Percentiles rank a stretch among this genome's conserved stretches.
phyloP scores from a whole-genome alignment of 2,113 vertebrate species.

The Oxyura jamaicensis region DNA sequence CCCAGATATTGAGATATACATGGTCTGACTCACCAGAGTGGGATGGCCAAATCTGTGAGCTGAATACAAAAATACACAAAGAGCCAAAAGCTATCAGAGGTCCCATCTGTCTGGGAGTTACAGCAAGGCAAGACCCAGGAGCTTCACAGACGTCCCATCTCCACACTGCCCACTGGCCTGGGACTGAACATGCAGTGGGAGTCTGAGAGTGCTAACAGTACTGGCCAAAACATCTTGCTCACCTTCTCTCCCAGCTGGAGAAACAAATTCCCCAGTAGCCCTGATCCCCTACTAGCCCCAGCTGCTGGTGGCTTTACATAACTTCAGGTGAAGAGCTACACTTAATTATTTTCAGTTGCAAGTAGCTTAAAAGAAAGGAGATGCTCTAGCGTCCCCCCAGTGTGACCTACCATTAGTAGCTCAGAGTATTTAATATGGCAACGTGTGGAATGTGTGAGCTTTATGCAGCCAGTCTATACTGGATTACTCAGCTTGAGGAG shows the following conservation, averaged over 20 bases:
- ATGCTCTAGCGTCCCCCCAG: rapidly evolving
- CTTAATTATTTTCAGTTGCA: background rate
- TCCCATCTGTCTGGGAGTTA: background rate
- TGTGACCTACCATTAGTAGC: background rate
- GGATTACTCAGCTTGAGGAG: background rate
- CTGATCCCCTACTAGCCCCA: background rate
- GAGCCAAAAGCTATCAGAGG: background rate
- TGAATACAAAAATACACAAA: background rate
- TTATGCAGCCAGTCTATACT: background rate
- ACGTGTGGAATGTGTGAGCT: background rate
- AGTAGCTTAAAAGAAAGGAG: background rate
- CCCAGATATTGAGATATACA: background rate
- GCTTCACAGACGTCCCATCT: background rate
- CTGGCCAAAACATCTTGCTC: background rate
- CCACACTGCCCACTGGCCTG: rapidly evolving
- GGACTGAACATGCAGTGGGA: rapidly evolving
- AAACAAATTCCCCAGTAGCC: background rate
- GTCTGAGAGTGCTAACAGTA: background rate
- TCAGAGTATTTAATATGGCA: background rate
- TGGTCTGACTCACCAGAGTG: background rate
- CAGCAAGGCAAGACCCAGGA: background rate
- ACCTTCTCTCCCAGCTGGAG: background rate
- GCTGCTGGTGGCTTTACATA: rapidly evolving
- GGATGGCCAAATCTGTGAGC: background rate
- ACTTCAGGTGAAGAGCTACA: background rate